Percentiles rank a stretch among this genome's conserved stretches.
These are phyloP conservation scores for Sebastes reedi DNA, from an alignment of 2,797 vertebrate genomes.

Conservation along the genomic window DNA sequence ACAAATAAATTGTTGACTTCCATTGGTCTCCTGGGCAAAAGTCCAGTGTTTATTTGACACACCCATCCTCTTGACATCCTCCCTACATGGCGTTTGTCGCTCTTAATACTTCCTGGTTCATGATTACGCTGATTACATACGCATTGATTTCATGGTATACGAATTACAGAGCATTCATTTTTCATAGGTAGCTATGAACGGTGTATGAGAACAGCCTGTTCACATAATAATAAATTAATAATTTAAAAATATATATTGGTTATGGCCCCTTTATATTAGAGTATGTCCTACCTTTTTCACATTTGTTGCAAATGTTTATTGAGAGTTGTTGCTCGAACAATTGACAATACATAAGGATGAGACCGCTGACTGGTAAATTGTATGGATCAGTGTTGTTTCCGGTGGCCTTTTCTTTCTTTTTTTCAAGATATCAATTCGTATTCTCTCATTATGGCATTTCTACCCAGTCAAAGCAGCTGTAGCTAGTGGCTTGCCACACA, in stretches of 20 bases:
- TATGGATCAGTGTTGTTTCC: not conserved
- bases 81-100: too few species aligned
- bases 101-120: not conserved
- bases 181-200: not conserved
- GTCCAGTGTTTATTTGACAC: too few species aligned
- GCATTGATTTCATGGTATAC: not conserved
- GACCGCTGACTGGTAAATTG: not conserved
- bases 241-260: not conserved
- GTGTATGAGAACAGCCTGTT: not conserved
- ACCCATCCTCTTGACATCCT: too few species aligned
- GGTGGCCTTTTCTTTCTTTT: not conserved
- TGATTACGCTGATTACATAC: not conserved
- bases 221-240: not conserved
- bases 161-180: not conserved
- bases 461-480: not conserved
- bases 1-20: too few species aligned
- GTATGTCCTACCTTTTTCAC: not conserved
- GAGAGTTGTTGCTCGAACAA: not conserved
- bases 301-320: not conserved
- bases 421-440: not conserved
- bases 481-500: not conserved
- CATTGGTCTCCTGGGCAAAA: too few species aligned
- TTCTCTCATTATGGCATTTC: not conserved
- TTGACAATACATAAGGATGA: not conserved
- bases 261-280: not conserved